phyloP scores from a whole-genome alignment of 2,888 invertebrate genomes.

The Lasius platythorax region DNA sequence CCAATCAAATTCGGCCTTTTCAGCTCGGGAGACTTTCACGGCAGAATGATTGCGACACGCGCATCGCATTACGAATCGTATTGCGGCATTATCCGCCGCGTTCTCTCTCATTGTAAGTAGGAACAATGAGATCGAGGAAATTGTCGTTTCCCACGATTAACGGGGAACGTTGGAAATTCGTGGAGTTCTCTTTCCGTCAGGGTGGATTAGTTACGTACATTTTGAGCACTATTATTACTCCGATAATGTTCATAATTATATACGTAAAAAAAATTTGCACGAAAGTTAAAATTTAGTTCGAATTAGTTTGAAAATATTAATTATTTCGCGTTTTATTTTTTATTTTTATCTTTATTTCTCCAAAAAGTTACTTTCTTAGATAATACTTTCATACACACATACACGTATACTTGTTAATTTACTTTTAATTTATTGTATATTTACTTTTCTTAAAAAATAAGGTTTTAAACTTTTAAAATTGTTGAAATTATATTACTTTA shows the following conservation, averaged over 20 bases:
- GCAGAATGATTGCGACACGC: constrained; percentile 53
- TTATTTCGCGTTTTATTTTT: background rate
- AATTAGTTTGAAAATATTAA: background rate
- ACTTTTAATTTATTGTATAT: background rate
- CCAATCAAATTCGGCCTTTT: constrained; percentile 54
- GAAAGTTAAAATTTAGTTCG: background rate
- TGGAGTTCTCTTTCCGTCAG: background rate
- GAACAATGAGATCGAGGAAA: constrained; percentile 59
- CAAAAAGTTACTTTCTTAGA: background rate
- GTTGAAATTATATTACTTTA: background rate
- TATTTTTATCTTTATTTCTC: background rate
- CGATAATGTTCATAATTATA: constrained; percentile 15
- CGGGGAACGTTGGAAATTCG: constrained; percentile 13
- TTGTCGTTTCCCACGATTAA: constrained; percentile 57
- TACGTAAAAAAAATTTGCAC: background rate
- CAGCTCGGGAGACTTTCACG: constrained; percentile 43
- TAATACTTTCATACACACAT: background rate
- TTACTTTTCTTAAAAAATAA: background rate
- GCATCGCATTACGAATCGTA: constrained; percentile 46
- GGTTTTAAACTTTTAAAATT: background rate
- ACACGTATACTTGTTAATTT: background rate
- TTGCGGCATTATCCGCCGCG: constrained; percentile 46
- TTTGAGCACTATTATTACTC: background rate
- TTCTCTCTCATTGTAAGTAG: constrained; percentile 50
- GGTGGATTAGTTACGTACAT: constrained; percentile 2